These are phyloP conservation scores for Cryptophagus acutangulus DNA, from an alignment of 2,888 invertebrate genomes.

Conservation along the genomic window DNA sequence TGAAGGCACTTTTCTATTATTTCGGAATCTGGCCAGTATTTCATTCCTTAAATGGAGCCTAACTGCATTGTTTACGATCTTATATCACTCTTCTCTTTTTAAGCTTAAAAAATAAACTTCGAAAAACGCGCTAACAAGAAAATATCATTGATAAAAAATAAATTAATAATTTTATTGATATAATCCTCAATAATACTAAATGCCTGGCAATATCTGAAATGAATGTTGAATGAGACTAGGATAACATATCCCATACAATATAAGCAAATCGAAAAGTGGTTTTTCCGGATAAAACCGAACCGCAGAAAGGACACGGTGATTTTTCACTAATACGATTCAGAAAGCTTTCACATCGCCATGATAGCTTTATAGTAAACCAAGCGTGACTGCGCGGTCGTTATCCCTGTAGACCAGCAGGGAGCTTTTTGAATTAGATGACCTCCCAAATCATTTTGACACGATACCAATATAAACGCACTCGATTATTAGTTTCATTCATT, in stretches of 20 bases:
- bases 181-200: no score
- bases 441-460: constrained; percentile 12
- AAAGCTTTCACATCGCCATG: constrained; percentile 16
- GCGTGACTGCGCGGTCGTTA: constrained; percentile 21
- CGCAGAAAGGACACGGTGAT: constrained; percentile 13
- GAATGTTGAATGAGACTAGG: no score
- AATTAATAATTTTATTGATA: no score
- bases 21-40: constrained; percentile 26
- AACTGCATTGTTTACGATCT: constrained; percentile 23
- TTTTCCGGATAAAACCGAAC: constrained; percentile 15
- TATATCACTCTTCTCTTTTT: constrained; percentile 1
- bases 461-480: constrained; percentile 15
- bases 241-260: background rate
- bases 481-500: constrained; percentile 13
- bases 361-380: constrained; percentile 19
- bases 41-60: constrained; percentile 25
- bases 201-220: no score
- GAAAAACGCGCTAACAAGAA: no score
- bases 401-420: constrained; percentile 19
- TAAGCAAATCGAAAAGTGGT: constrained; percentile 9
- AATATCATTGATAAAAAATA: no score
- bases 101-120: no score
- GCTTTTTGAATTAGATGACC: constrained; percentile 15
- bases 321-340: constrained; percentile 20
- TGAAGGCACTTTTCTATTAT: constrained; percentile 24